These are phyloP conservation scores for Paradisaea rubra DNA, from an alignment of 2,113 vertebrate species.

Conservation along the genomic window DNA sequence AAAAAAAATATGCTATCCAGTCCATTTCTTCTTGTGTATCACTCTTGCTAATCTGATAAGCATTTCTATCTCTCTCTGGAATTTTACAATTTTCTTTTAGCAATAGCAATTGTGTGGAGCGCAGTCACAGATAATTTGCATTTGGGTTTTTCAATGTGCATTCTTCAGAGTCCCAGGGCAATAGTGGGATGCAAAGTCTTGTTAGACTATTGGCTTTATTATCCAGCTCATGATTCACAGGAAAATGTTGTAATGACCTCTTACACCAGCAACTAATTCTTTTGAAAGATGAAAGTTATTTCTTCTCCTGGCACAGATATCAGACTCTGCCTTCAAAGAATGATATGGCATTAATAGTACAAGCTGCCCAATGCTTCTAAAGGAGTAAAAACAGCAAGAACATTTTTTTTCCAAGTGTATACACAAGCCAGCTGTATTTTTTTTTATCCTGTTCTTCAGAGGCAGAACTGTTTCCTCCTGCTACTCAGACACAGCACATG, in stretches of 20 bases:
- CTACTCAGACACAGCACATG: conserved; percentile 42
- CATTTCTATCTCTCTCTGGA: neutral
- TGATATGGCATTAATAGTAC: conserved; percentile 51
- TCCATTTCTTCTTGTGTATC: neutral
- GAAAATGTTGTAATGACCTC: conserved; percentile 52
- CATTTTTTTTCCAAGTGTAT: conserved; percentile 16
- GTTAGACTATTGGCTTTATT: conserved; percentile 45
- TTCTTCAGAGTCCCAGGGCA: conserved; percentile 35
- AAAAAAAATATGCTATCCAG: neutral
- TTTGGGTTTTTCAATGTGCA: neutral
- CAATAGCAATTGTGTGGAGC: neutral
- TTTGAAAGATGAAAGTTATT: conserved; percentile 54
- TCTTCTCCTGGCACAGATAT: conserved; percentile 49
- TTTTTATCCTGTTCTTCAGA: conserved; percentile 28
- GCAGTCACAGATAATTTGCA: conserved; percentile 18
- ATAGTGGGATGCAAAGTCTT: conserved; percentile 21
- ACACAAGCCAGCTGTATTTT: conserved; percentile 48
- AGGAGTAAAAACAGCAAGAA: neutral
- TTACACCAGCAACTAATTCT: conserved; percentile 47
- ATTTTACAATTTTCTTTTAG: neutral
- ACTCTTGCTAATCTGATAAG: neutral
- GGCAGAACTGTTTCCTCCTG: conserved; percentile 38
- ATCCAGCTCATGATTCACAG: conserved; percentile 37
- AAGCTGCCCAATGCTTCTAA: conserved; percentile 60
- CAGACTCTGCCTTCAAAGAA: conserved; percentile 48